Conservation (phyloP, 2,113 vertebrate species). For the Guaruba guarouba region DNA sequence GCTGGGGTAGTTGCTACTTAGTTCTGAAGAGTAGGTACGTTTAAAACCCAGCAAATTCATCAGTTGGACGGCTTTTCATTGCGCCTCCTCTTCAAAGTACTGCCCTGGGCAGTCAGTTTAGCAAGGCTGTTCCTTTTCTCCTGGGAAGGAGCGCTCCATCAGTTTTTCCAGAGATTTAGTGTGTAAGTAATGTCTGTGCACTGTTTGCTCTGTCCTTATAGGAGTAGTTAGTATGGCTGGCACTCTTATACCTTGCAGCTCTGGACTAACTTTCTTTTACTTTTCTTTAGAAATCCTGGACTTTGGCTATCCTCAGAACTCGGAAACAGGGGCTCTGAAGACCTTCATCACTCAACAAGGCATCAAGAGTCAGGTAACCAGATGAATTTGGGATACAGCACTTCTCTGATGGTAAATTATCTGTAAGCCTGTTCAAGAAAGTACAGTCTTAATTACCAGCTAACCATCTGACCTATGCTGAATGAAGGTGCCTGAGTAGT, state of each 20-base stretch:
- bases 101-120: neutral
- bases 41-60: neutral
- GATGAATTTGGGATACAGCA: neutral
- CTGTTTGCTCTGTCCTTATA: neutral
- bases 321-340: constrained; percentile 97
- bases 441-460: neutral
- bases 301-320: constrained; percentile 99
- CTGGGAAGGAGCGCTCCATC: neutral
- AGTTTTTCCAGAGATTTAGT: neutral
- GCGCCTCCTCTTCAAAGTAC: neutral
- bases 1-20: neutral
- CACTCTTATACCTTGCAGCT: neutral
- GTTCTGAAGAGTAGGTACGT: neutral
- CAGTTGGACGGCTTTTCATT: neutral
- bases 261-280: constrained; percentile 38
- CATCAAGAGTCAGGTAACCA: constrained; percentile 95
- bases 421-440: neutral
- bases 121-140: neutral
- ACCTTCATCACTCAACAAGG: constrained; percentile 99
- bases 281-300: constrained; percentile 91
- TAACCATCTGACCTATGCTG: neutral
- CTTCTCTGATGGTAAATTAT: neutral
- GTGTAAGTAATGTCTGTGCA: neutral
- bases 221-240: neutral
- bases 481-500: neutral